Evolutionary conservation across 2,113 vertebrate genomes (phyloP).

Genomic region (Ramphastos sulfuratus): DNA sequence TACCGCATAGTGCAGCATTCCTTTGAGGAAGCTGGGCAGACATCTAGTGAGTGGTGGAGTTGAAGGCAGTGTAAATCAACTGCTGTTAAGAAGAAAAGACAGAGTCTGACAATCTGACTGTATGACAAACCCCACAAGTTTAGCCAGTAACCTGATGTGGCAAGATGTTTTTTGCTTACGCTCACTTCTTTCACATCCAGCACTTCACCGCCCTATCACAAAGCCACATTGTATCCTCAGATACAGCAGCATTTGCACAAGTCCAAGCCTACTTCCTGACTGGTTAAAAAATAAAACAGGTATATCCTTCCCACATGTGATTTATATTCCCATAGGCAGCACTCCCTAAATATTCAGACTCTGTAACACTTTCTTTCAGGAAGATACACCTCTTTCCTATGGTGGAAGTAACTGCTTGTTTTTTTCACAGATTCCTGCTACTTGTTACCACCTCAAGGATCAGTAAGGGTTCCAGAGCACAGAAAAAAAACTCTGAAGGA

Average conservation of each 20-base stretch:
- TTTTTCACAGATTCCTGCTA: background rate
- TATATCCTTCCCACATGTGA: background rate
- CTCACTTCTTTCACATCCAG: background rate
- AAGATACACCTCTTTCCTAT: background rate
- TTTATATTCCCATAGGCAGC: background rate
- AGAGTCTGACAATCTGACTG: background rate
- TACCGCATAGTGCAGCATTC: constrained; percentile 6
- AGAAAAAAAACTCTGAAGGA: background rate
- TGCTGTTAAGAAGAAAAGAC: background rate
- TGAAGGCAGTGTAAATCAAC: background rate
- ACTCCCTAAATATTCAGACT: background rate
- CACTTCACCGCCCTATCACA: background rate
- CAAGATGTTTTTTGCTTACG: constrained; percentile 32
- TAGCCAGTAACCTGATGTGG: constrained; percentile 40
- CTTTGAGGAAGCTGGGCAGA: constrained; percentile 51
- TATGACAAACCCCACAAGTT: constrained; percentile 14
- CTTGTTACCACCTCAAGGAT: background rate
- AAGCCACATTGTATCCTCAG: constrained; percentile 14
- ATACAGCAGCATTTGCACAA: background rate
- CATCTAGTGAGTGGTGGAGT: background rate
- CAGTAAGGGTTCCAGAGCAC: background rate
- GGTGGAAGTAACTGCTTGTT: background rate
- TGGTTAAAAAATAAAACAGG: background rate
- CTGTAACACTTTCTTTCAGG: background rate
- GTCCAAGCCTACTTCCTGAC: constrained; percentile 17